A percentile compares a stretch with the other conserved stretches of the same genome.
Evolutionary conservation across 2,113 vertebrate species (phyloP).

Genomic region (Mixornis gularis): DNA sequence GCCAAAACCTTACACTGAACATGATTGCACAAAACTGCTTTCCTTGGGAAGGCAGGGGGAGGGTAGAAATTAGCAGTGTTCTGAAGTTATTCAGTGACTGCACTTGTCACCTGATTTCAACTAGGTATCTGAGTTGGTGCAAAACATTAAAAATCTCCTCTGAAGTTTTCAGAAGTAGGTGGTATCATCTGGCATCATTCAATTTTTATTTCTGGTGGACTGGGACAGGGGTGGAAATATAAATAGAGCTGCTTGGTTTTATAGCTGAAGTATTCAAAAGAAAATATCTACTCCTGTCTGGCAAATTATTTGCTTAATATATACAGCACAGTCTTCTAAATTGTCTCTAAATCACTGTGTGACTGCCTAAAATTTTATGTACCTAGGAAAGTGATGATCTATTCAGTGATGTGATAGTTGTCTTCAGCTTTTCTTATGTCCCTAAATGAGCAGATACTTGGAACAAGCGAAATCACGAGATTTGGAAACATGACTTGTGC

Average conservation of each 20-base stretch:
- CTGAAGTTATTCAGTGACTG: neutral
- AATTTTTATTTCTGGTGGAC: neutral
- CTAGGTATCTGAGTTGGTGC: neutral
- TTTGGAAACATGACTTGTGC: neutral
- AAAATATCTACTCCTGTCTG: neutral
- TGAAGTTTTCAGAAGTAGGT: neutral
- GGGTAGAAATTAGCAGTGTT: neutral
- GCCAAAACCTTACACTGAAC: neutral
- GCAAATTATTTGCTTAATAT: neutral
- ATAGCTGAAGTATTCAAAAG: neutral
- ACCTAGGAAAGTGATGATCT: neutral
- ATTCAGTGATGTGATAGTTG: neutral
- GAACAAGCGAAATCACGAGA: neutral
- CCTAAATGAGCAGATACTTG: neutral
- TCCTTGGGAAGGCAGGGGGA: neutral
- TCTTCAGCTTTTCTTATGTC: neutral
- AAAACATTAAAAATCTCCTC: neutral
- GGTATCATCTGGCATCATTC: neutral
- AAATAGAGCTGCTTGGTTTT: neutral
- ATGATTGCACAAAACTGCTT: neutral
- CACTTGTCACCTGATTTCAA: neutral
- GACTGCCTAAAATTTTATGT: neutral
- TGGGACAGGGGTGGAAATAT: accelerated
- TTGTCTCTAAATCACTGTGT: neutral
- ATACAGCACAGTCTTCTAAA: neutral